Evolutionary conservation across 1,140 invertebrate species (phyloP).

Genomic region (Drosophila bifasciata): DNA sequence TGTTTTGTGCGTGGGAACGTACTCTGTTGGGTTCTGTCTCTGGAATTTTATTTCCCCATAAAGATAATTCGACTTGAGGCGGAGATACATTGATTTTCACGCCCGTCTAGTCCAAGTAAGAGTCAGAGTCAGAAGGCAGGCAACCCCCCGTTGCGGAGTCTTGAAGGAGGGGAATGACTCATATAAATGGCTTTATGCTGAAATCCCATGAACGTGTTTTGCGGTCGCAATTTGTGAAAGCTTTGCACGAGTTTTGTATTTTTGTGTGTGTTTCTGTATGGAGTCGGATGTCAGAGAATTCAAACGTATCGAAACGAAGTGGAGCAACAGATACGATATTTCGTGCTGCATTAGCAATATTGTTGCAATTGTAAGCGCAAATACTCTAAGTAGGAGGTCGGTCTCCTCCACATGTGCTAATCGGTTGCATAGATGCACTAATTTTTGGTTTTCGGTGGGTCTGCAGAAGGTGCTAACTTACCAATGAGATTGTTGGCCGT

Average conservation of each 20-base stretch:
- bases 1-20: constrained; percentile 20
- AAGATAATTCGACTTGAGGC: constrained; percentile 3
- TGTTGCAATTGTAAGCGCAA: constrained; percentile 45
- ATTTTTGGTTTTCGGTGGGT: constrained; percentile 5
- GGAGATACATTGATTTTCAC: constrained; percentile 50
- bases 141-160: constrained; percentile 30
- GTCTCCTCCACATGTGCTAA: constrained; percentile 15
- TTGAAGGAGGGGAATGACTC: constrained; percentile 40
- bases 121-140: constrained; percentile 10
- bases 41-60: no score
- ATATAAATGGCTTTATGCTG: constrained; percentile 39
- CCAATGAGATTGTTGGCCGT: constrained; percentile 95
- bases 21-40: not conserved
- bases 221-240: constrained; percentile 32
- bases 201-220: constrained; percentile 65
- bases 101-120: not conserved
- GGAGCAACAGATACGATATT: constrained; percentile 3
- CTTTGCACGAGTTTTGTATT: constrained; percentile 14
- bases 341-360: constrained; percentile 47
- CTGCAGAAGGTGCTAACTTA: constrained; percentile 84
- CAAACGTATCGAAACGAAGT: constrained; percentile 13
- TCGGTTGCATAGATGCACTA: constrained; percentile 60
- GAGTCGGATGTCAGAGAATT: constrained; percentile 43
- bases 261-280: constrained; percentile 5
- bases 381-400: constrained; percentile 29